These are phyloP conservation scores for roundworm (Caenorhabditis elegans) DNA, from an alignment of 1,140 invertebrate genomes.

Conservation along the genomic window DNA sequence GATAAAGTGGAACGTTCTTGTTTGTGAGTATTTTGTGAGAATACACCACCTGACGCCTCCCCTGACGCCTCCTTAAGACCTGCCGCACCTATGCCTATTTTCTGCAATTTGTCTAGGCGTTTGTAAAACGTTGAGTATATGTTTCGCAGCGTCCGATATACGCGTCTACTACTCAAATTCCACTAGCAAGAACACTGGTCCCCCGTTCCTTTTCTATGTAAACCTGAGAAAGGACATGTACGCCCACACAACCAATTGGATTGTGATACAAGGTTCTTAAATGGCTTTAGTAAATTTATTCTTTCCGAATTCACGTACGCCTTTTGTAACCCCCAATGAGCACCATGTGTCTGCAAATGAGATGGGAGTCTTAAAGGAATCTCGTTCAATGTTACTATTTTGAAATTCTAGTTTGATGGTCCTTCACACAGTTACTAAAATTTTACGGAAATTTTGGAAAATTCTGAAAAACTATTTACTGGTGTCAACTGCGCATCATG, in stretches of 20 bases:
- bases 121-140: no score
- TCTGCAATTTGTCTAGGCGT: no score
- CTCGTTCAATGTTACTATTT: background rate
- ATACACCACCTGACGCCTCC: no score
- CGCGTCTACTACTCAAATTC: no score
- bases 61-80: no score
- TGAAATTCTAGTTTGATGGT: background rate
- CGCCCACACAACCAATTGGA: background rate
- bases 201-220: no score
- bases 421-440: background rate
- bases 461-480: background rate
- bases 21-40: no score
- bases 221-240: background rate
- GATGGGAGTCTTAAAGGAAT: background rate
- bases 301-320: background rate
- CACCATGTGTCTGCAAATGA: background rate
- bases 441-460: background rate
- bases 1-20: no score
- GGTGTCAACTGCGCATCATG: background rate
- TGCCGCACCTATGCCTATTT: no score
- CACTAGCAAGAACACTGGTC: no score
- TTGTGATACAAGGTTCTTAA: background rate
- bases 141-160: no score
- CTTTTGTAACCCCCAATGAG: background rate
- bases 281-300: background rate